phyloP scores from a whole-genome alignment of 2,113 vertebrate genomes.

The Coracopsis vasa region DNA sequence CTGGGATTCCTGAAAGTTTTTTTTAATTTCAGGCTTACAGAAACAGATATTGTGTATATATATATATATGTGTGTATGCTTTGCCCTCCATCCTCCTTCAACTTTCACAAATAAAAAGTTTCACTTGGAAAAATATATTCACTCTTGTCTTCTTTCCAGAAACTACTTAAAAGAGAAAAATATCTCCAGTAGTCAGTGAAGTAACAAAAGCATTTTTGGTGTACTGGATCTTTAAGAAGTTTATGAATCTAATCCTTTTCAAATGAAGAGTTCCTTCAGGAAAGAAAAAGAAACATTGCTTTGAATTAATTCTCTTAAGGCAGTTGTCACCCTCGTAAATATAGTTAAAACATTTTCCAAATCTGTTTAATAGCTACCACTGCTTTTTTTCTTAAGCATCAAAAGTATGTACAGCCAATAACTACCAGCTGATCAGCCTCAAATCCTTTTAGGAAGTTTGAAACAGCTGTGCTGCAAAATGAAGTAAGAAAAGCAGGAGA shows the following conservation, averaged over 20 bases:
- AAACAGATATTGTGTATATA: background rate
- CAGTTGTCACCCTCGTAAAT: conserved; percentile 11
- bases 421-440: conserved; percentile 44
- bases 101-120: background rate
- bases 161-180: conserved; percentile 34
- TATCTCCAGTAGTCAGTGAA: conserved; percentile 24
- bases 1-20: background rate
- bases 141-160: conserved; percentile 13
- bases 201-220: conserved; percentile 14
- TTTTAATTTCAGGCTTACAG: background rate
- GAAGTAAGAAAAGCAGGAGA: conserved; percentile 39
- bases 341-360: conserved; percentile 9
- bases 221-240: background rate
- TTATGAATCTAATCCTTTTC: conserved; percentile 15
- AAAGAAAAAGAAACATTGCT: background rate
- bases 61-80: background rate
- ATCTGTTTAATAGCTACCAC: conserved; percentile 38
- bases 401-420: conserved; percentile 17
- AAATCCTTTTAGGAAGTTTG: conserved; percentile 41
- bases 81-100: background rate
- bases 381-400: conserved; percentile 28
- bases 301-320: conserved; percentile 32
- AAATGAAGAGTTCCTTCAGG: conserved; percentile 46
- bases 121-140: background rate
- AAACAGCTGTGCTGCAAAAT: conserved; percentile 48